A percentile compares a stretch with the other conserved stretches of the same genome.
Conservation (phyloP, 2,888 invertebrate genomes). For the Cryptops parisi region DNA sequence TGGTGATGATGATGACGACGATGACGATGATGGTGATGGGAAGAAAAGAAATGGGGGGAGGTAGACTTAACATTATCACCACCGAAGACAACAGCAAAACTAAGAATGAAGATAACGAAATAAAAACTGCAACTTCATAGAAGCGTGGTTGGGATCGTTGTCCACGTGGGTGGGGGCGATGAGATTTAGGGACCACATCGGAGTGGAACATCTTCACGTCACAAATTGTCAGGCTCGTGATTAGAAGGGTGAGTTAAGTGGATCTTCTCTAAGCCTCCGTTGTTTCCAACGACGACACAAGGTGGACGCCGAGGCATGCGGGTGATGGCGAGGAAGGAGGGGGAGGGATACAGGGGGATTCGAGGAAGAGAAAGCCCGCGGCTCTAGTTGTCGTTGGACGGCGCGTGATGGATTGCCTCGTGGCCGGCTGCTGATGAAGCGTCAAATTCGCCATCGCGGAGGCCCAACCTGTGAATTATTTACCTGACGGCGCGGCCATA, state of each 20-base stretch:
- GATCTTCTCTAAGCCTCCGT: neutral
- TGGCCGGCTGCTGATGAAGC: neutral
- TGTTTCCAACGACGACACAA: neutral
- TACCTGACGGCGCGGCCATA: neutral
- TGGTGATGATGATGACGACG: neutral
- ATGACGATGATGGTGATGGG: neutral
- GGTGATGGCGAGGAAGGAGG: neutral
- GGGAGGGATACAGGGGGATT: no score
- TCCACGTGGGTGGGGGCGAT: no score
- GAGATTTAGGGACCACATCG: no score
- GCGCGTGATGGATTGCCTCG: neutral
- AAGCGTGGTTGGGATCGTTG: no score
- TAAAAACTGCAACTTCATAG: no score
- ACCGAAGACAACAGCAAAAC: neutral
- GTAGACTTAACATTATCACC: neutral
- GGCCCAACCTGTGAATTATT: neutral
- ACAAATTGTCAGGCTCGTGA: neutral
- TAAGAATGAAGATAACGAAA: no score
- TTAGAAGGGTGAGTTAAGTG: neutral
- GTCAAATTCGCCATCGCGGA: slow-evolving; percentile 4
- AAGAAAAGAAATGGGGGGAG: neutral
- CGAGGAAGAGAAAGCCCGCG: neutral
- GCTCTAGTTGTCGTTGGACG: neutral
- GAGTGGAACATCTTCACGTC: neutral
- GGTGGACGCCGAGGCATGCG: neutral